These are phyloP conservation scores for Odontamblyopus lacepedii DNA, from an alignment of 2,797 vertebrate genomes.

Conservation along the genomic window DNA sequence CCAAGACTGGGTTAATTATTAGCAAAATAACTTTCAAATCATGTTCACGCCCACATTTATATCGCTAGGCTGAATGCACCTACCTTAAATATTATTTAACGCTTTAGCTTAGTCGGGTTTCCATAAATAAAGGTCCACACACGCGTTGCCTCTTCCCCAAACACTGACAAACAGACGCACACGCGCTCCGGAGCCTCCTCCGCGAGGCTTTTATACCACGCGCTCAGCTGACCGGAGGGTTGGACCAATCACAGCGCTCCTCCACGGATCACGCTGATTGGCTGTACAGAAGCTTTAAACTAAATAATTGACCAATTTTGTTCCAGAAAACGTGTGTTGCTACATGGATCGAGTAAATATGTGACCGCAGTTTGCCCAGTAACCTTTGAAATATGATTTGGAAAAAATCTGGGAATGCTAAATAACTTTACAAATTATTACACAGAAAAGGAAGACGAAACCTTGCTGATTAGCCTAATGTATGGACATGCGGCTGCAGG, in stretches of 20 bases:
- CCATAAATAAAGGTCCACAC: conserved; percentile 33
- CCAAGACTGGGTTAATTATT: neutral
- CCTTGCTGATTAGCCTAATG: neutral
- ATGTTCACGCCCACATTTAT: neutral
- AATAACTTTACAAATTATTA: neutral
- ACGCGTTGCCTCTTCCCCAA: neutral
- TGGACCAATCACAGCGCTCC: conserved; percentile 56
- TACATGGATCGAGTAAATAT: neutral
- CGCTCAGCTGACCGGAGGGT: conserved; percentile 50
- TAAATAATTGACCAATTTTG: conserved; percentile 35
- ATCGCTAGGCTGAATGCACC: conserved; percentile 13
- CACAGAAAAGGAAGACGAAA: neutral
- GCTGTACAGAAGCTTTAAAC: conserved; percentile 4
- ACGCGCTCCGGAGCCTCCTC: conserved; percentile 16
- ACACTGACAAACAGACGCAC: conserved; percentile 2
- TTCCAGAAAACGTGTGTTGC: conserved; percentile 26
- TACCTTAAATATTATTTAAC: conserved; percentile 54
- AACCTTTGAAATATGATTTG: neutral
- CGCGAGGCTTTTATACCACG: conserved; percentile 52
- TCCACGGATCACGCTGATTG: conserved; percentile 28
- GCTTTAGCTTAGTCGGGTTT: conserved; percentile 19
- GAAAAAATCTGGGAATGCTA: neutral
- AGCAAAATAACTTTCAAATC: neutral
- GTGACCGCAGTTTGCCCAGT: neutral
- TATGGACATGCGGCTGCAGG: too few species aligned